Evolutionary conservation across 2,888 invertebrate species (phyloP).

Genomic region (Habroteleia sp.): DNA sequence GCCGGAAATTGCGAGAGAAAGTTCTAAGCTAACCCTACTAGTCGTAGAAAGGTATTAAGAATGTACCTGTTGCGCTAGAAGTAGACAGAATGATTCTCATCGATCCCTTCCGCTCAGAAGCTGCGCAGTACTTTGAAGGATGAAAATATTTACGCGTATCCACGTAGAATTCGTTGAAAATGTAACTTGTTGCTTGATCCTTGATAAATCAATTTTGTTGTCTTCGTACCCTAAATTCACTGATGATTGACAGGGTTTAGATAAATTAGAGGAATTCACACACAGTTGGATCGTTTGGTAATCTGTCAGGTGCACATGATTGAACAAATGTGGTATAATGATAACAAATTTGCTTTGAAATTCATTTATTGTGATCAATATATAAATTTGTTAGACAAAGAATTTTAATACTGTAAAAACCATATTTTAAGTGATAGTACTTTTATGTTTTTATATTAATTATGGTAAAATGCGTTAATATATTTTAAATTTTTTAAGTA

Average conservation of each 20-base stretch:
- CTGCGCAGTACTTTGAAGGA: constrained; percentile 64
- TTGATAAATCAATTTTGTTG: constrained; percentile 26
- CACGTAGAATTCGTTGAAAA: constrained; percentile 65
- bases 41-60: constrained; percentile 69
- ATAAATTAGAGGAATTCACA: not conserved
- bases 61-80: constrained; percentile 72
- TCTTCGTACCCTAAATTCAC: constrained; percentile 16
- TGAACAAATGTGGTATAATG: too few species aligned
- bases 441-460: too few species aligned
- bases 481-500: too few species aligned
- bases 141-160: constrained; percentile 70
- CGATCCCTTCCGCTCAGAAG: constrained; percentile 68
- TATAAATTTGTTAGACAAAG: too few species aligned
- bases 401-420: too few species aligned
- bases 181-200: constrained; percentile 50
- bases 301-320: too few species aligned
- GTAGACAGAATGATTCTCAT: constrained; percentile 64
- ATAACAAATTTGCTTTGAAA: too few species aligned
- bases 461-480: too few species aligned
- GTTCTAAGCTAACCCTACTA: constrained; percentile 45
- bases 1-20: constrained; percentile 51
- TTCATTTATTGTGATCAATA: too few species aligned
- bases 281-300: not conserved
- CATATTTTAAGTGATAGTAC: too few species aligned
- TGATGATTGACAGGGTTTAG: constrained; percentile 1